Conservation (phyloP, 2,113 vertebrate species). For the Leuciscus idus region DNA sequence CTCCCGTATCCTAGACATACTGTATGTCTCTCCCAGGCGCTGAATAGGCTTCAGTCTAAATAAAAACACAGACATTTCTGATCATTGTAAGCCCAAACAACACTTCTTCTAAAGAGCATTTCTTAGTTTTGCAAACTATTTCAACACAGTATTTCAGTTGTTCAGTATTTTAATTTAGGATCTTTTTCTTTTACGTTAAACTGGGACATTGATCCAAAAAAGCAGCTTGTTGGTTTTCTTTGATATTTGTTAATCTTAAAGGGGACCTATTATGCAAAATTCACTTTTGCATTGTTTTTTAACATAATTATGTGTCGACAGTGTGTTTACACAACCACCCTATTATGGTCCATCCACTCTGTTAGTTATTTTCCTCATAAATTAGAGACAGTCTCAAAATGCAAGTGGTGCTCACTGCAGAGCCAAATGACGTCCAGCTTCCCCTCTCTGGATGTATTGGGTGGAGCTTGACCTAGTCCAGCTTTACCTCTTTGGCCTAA, state of each 20-base stretch:
- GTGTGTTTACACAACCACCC: no score
- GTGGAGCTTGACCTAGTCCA: no score
- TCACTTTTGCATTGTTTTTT: no score
- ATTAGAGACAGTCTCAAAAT: no score
- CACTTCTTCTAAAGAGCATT: neutral
- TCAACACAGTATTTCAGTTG: neutral
- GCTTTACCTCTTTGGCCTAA: no score
- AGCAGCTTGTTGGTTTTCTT: neutral
- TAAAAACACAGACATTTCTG: neutral
- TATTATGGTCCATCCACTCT: no score
- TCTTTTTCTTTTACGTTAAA: neutral
- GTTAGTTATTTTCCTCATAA: no score
- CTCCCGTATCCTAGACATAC: constrained; percentile 58
- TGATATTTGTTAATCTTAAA: neutral
- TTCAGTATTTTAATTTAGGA: neutral
- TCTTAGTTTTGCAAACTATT: neutral
- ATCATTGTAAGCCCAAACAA: neutral
- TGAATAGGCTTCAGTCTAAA: constrained; percentile 60
- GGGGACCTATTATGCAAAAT: no score
- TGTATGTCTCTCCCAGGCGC: constrained; percentile 65
- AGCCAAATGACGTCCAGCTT: no score
- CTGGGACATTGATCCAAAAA: neutral
- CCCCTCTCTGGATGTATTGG: no score
- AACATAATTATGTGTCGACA: no score
- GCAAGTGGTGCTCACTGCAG: no score